phyloP scores from a whole-genome alignment of 2,888 invertebrate species.

The Strigamia maritima region DNA sequence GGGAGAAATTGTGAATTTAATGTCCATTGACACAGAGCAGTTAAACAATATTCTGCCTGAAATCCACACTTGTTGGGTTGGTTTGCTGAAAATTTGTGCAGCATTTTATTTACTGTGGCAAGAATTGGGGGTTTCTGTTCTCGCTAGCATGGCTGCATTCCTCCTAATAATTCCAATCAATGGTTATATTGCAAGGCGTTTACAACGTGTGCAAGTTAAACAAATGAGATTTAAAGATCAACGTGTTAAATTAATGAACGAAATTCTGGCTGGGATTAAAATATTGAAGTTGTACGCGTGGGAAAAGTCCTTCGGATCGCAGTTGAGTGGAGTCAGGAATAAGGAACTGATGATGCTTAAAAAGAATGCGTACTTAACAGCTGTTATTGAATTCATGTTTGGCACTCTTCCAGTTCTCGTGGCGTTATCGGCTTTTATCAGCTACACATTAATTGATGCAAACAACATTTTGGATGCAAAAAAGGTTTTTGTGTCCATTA shows the following conservation, averaged over 20 bases:
- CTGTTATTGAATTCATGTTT: background rate
- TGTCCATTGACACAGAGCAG: background rate
- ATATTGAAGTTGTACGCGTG: conserved; percentile 50
- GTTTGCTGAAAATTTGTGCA: background rate
- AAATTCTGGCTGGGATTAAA: conserved; percentile 89
- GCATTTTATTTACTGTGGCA: background rate
- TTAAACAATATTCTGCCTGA: background rate
- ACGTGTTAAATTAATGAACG: conserved; percentile 91
- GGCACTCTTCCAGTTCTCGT: no score
- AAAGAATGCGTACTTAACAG: background rate
- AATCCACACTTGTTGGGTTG: background rate
- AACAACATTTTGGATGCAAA: conserved; percentile 72
- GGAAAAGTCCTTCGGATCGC: conserved; percentile 46
- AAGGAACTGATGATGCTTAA: background rate
- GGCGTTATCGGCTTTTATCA: conserved; percentile 76
- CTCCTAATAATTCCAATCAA: background rate
- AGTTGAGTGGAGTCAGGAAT: background rate
- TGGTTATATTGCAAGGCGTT: background rate
- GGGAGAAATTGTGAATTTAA: background rate
- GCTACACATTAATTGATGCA: conserved; percentile 64
- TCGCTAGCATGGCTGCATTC: background rate
- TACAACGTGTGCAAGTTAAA: background rate
- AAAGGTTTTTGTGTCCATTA: conserved; percentile 80
- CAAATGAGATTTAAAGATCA: conserved; percentile 92
- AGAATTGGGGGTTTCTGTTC: background rate